These are phyloP conservation scores for Pollenia amentaria DNA, from an alignment of 2,888 invertebrate genomes.

Conservation along the genomic window DNA sequence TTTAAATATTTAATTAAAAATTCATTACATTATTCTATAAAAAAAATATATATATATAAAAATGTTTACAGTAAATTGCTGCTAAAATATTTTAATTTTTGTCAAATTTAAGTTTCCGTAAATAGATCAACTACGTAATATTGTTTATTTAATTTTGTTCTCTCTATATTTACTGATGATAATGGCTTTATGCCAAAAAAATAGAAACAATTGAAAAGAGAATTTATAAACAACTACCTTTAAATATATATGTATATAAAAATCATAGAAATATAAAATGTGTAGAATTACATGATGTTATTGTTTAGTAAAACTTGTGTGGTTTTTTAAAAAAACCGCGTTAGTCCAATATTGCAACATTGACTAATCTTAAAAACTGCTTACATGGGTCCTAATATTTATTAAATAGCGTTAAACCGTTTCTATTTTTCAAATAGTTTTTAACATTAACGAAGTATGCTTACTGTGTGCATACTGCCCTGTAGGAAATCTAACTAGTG, in stretches of 20 bases:
- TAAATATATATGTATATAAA: constrained; percentile 23
- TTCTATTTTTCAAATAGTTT: too few relatives aligned
- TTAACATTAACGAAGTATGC: too few relatives aligned
- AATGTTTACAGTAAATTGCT: background rate
- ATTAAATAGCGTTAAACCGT: too few relatives aligned
- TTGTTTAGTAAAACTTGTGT: too few relatives aligned
- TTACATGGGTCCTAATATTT: too few relatives aligned
- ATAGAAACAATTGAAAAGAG: constrained; percentile 15
- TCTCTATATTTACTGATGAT: constrained; percentile 12
- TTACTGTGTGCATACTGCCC: too few relatives aligned
- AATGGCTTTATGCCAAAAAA: constrained; percentile 46
- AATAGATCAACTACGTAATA: constrained; percentile 61
- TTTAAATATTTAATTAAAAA: too few relatives aligned
- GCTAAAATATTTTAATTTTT: background rate
- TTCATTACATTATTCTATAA: too few relatives aligned
- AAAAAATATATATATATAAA: background rate
- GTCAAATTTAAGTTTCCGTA: constrained; percentile 47
- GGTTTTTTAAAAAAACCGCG: too few relatives aligned
- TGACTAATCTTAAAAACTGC: too few relatives aligned
- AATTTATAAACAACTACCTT: constrained; percentile 27
- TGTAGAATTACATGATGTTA: background rate
- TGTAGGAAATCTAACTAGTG: too few relatives aligned
- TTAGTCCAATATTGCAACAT: too few relatives aligned
- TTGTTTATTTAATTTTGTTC: constrained; percentile 14
- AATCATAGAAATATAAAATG: background rate